Evolutionary conservation across 2,888 invertebrate species (phyloP).

Genomic region (Stenodema calcarata): DNA sequence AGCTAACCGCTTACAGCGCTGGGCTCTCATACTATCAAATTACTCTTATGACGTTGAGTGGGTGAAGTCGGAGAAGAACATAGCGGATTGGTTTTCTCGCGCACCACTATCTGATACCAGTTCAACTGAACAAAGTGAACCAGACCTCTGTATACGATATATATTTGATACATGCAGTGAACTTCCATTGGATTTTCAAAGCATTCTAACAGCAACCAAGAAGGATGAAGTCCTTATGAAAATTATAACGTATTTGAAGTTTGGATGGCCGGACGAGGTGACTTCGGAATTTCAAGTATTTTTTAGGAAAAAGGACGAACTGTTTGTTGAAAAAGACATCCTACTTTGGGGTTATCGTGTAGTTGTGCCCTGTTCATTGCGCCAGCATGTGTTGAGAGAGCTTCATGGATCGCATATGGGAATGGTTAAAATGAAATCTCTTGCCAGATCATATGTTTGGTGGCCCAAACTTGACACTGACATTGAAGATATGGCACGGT

Average conservation of each 20-base stretch:
- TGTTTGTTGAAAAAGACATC: background rate
- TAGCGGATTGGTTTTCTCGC: constrained; percentile 11
- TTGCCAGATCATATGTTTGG: too few relatives aligned
- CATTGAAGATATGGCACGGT: background rate
- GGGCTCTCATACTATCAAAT: background rate
- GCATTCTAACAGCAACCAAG: background rate
- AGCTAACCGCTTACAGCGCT: background rate
- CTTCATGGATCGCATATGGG: background rate
- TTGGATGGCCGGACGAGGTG: background rate
- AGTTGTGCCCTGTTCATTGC: background rate
- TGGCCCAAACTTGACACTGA: background rate
- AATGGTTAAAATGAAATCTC: background rate
- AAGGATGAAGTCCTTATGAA: background rate
- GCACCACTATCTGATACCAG: too few relatives aligned
- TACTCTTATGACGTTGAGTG: constrained; percentile 24
- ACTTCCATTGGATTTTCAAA: too few relatives aligned
- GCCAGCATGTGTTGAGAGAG: background rate
- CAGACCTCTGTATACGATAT: too few relatives aligned
- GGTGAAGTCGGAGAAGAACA: constrained; percentile 2
- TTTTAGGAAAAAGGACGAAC: background rate
- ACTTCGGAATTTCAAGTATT: background rate
- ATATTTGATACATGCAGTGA: too few relatives aligned
- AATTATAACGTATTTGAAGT: background rate
- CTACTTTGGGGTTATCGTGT: constrained; percentile 10
- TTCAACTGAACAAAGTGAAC: too few relatives aligned